Evolutionary conservation across 2,797 vertebrate genomes (phyloP), one percentile per base, ranked within the genome.

Genomic region (Cynodonichthys magdalenae): DNA sequence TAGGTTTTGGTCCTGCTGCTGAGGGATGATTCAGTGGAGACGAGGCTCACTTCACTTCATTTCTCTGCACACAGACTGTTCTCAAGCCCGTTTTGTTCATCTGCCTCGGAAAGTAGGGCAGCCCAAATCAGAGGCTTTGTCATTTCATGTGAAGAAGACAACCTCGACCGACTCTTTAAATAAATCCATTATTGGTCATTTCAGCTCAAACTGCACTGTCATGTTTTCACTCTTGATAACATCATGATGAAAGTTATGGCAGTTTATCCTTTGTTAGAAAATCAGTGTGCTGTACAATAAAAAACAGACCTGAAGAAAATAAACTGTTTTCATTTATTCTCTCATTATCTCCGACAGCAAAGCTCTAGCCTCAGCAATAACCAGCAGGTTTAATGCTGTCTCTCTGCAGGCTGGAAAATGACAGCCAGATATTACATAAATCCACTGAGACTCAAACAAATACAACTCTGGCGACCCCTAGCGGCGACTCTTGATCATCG

Each of bases 331-430:
- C 45, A 42, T 11, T 60, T 34, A 53, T n/a, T 56, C 1, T 58
- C 36, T 9, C 15, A 7, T 20, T 29, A 55, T 60, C 8, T 57
- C 2, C 19, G 12, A 29, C 41, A 64, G 19, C 12, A 63, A 59
- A 64, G 41, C 10, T 18, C 71, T 27, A 36, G 46, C 6, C 31
- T 9, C 19, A 24, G 59, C 53, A 65, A 20, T 1, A 51, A 11
- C 34, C 19, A 41, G 59, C 11, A 60, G 47, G 51, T 74, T 28
- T 77, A 59, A 72, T 86, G 85, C 74, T 86, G 84, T 75, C 83
- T 88, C 58, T 11, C 66, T 84, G 74, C 53, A 59, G 18, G 15
- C 68, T 66, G 1, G 48, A 7, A 68, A 75, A 77, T 3, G 4
- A 59, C 71, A 53, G 15, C 9, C 44, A 36, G 4, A 36, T 1